A percentile compares a stretch with the other conserved stretches of the same genome.
Evolutionary conservation across 2,113 vertebrate species (phyloP).

Genomic region (Cololabis saira): DNA sequence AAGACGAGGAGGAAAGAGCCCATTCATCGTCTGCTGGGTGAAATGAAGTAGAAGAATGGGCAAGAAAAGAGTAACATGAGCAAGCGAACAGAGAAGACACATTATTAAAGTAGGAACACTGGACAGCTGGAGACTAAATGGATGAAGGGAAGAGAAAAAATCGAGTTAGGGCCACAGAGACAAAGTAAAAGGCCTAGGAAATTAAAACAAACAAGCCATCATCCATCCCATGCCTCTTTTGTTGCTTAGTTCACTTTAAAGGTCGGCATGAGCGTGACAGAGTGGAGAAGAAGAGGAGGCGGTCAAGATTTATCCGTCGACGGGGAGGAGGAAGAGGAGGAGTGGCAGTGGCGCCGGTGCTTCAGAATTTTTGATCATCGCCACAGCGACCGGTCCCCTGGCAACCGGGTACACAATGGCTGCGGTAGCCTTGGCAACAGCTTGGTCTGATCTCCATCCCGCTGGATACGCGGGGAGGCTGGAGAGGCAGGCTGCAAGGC

Average conservation of each 20-base stretch:
- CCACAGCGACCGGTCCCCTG: conserved; percentile 79
- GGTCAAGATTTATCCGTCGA: conserved; percentile 77
- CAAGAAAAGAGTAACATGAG: conserved; percentile 56
- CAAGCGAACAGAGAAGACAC: conserved; percentile 56
- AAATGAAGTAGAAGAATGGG: conserved; percentile 41
- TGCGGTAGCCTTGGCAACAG: conserved; percentile 76
- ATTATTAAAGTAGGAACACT: conserved; percentile 52
- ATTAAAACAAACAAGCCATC: conserved; percentile 77
- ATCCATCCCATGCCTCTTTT: conserved; percentile 65
- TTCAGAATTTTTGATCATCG: conserved; percentile 82
- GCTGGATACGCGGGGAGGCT: conserved; percentile 30
- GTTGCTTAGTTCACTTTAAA: conserved; percentile 68
- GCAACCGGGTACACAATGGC: conserved; percentile 81
- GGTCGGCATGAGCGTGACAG: conserved; percentile 52
- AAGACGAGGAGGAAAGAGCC: conserved; percentile 51
- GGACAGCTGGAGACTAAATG: conserved; percentile 44
- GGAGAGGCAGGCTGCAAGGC: conserved; percentile 39
- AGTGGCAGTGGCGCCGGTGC: conserved; percentile 29
- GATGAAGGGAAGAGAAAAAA: conserved; percentile 46
- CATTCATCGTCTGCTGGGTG: conserved; percentile 35
- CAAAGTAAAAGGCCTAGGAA: conserved; percentile 47
- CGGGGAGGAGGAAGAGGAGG: conserved; percentile 7
- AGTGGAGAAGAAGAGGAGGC: conserved; percentile 21
- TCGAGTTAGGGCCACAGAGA: conserved; percentile 21
- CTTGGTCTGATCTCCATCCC: conserved; percentile 45